A percentile compares a stretch with the other conserved stretches of the same genome.
phyloP scores from a whole-genome alignment of 2,797 vertebrate genomes.

The Crocidura indochinensis region DNA sequence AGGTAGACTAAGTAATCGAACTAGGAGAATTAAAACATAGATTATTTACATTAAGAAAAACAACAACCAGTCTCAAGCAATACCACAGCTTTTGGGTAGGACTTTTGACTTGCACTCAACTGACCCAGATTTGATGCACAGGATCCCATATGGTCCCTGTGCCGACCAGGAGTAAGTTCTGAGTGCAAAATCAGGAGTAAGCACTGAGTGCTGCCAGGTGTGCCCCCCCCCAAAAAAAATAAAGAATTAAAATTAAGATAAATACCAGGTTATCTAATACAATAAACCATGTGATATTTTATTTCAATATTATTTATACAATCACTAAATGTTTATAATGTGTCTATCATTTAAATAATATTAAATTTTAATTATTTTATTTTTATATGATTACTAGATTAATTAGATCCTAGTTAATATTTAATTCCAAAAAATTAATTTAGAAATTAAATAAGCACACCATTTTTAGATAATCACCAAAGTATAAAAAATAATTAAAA shows the following conservation, averaged over 20 bases:
- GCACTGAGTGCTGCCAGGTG: too few species aligned
- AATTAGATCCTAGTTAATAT: background rate
- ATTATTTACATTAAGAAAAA: background rate
- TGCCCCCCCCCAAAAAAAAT: background rate
- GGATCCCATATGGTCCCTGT: too few species aligned
- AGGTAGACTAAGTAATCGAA: conserved; percentile 93
- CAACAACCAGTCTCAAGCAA: too few species aligned
- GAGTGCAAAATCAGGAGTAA: too few species aligned
- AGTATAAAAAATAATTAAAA: background rate
- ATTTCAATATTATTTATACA: background rate
- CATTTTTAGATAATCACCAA: conserved; percentile 1
- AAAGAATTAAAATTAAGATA: conserved; percentile 37
- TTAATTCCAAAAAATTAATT: conserved; percentile 12
- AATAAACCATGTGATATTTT: background rate
- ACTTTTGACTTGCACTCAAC: too few species aligned
- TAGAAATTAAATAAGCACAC: background rate
- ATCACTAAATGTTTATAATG: too few species aligned
- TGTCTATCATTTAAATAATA: too few species aligned
- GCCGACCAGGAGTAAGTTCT: too few species aligned
- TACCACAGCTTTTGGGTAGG: too few species aligned
- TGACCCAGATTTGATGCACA: too few species aligned
- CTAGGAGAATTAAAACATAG: conserved; percentile 87
- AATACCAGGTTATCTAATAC: background rate
- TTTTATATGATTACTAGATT: conserved; percentile 8
- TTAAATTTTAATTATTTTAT: background rate